These are phyloP conservation scores for Lithobius niger DNA, from an alignment of 1,140 invertebrate species.

Conservation along the genomic window DNA sequence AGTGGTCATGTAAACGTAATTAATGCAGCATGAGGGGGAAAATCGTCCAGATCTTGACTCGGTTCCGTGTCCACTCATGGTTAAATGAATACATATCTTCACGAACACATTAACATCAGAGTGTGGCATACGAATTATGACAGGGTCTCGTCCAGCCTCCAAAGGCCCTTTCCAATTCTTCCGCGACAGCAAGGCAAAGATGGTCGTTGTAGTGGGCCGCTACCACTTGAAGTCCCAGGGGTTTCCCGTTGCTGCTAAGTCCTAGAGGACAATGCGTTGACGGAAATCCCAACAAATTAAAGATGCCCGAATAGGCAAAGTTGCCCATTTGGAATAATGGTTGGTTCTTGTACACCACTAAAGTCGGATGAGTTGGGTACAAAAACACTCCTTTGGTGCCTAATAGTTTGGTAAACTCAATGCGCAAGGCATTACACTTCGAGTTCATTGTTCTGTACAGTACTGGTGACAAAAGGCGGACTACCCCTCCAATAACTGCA, in stretches of 20 bases:
- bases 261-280: conserved; percentile 79
- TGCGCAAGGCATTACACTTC: conserved; percentile 13
- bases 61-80: too few relatives aligned
- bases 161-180: conserved; percentile 62
- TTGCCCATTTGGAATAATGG: conserved; percentile 67
- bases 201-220: conserved; percentile 61
- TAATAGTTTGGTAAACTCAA: conserved; percentile 46
- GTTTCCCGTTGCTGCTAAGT: conserved; percentile 64
- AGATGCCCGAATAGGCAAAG: conserved; percentile 75
- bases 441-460: conserved; percentile 8
- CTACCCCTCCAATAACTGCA: conserved; percentile 53
- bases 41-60: too few relatives aligned
- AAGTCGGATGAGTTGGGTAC: conserved; percentile 63
- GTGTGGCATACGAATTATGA: conserved; percentile 4
- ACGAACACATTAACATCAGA: too few relatives aligned
- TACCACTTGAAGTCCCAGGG: conserved; percentile 73
- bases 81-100: too few relatives aligned
- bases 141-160: conserved; percentile 53
- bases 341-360: conserved; percentile 74
- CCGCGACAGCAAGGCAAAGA: conserved; percentile 65
- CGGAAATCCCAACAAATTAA: conserved; percentile 73
- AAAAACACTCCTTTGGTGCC: conserved; percentile 69
- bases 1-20: too few relatives aligned
- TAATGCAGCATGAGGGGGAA: too few relatives aligned
- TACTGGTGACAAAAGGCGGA: conserved; percentile 23